phyloP scores from a whole-genome alignment of 2,113 vertebrate genomes.

The Atractosteus spatula region DNA sequence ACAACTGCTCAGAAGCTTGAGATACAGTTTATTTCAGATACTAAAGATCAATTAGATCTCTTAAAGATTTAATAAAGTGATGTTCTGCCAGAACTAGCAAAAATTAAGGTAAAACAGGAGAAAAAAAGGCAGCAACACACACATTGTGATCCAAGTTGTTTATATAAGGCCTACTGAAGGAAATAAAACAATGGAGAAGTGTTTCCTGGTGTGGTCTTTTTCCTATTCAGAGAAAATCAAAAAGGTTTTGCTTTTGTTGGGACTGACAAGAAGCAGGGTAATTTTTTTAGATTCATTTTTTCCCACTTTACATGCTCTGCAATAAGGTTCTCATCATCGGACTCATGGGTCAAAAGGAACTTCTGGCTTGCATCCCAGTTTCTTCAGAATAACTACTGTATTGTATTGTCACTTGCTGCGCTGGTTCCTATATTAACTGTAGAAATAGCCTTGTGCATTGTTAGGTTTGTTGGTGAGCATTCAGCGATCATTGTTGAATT shows the following conservation, averaged over 20 bases:
- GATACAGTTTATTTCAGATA: no score
- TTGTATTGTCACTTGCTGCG: no score
- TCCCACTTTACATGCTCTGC: slow-evolving; percentile 50
- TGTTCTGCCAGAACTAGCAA: no score
- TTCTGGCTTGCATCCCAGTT: no score
- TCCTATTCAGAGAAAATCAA: slow-evolving; percentile 10
- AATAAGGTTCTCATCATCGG: slow-evolving; percentile 62
- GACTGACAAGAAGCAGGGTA: slow-evolving; percentile 38
- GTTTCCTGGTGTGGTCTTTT: slow-evolving; percentile 57
- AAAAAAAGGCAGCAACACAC: slow-evolving; percentile 71
- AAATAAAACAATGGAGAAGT: slow-evolving; percentile 72
- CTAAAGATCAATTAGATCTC: no score
- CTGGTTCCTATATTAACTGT: no score
- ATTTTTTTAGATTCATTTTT: slow-evolving; percentile 56
- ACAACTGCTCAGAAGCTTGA: no score
- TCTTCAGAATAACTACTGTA: no score
- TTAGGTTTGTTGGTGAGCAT: no score
- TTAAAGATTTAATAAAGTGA: no score
- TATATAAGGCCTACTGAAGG: slow-evolving; percentile 69
- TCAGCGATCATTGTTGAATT: no score
- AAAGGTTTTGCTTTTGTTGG: slow-evolving; percentile 35
- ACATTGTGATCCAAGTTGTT: slow-evolving; percentile 58
- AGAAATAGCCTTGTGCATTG: no score
- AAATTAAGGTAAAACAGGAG: slow-evolving; percentile 35
- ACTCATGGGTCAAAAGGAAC: slow-evolving; percentile 26